phyloP scores from a whole-genome alignment of 2,797 vertebrate species.

The Tarsius wallacei region DNA sequence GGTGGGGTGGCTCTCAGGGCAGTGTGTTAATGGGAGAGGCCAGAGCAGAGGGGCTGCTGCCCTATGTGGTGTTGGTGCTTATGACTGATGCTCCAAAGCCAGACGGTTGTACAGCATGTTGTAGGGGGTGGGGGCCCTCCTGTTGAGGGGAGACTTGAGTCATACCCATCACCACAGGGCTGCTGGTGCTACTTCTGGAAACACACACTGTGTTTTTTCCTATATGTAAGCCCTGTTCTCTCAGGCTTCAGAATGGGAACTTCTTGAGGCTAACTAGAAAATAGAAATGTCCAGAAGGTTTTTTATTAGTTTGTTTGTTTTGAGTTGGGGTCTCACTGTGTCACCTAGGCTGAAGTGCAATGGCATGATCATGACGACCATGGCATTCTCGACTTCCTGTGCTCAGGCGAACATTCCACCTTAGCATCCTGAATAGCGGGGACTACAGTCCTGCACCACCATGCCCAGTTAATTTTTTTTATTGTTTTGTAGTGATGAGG shows the following conservation, averaged over 20 bases:
- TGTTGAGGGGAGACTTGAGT: neutral
- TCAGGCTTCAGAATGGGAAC: neutral
- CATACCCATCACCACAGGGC: rapidly evolving
- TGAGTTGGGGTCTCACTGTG: neutral
- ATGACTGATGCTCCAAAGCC: no score
- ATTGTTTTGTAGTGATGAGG: neutral
- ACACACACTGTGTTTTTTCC: neutral
- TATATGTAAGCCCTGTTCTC: neutral
- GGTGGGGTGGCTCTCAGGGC: neutral
- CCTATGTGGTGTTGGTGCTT: rapidly evolving
- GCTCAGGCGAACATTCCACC: neutral
- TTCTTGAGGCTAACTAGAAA: neutral
- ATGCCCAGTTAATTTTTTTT: neutral
- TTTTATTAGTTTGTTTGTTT: no score
- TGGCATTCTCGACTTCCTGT: neutral
- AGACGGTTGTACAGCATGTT: rapidly evolving
- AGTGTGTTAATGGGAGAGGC: neutral
- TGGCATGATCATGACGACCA: neutral
- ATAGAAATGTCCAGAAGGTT: neutral
- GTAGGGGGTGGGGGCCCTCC: rapidly evolving
- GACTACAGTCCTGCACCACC: neutral
- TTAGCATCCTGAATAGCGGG: neutral
- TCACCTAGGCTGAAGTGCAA: neutral
- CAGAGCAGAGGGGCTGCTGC: neutral
- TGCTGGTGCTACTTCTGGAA: neutral